Evolutionary conservation across 1,140 invertebrate genomes (phyloP).

Genomic region (Lethocerus indicus): DNA sequence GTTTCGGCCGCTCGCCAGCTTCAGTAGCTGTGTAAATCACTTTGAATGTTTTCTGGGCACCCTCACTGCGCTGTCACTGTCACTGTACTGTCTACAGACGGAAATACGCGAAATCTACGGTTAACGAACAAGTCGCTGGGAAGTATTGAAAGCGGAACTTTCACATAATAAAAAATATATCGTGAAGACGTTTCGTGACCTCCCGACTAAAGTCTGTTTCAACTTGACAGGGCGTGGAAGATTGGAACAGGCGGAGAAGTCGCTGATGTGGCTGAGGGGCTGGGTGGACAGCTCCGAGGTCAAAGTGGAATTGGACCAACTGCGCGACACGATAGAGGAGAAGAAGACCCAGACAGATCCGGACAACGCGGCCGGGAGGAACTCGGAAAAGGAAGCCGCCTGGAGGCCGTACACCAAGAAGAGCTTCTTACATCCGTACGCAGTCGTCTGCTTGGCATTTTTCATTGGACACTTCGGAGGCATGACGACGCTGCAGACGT

Average conservation of each 20-base stretch:
- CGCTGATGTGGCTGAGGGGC: slow-evolving; percentile 46
- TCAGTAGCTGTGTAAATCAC: too few relatives aligned
- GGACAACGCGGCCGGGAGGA: too few relatives aligned
- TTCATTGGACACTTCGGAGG: slow-evolving; percentile 54
- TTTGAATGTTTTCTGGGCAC: too few relatives aligned
- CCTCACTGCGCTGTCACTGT: too few relatives aligned
- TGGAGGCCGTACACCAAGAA: slow-evolving; percentile 27
- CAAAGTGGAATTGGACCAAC: slow-evolving; percentile 32
- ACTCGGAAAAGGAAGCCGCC: slow-evolving; percentile 17
- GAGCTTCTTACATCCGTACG: slow-evolving; percentile 42
- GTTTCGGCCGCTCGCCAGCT: too few relatives aligned
- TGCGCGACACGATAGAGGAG: slow-evolving; percentile 23
- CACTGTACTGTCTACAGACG: too few relatives aligned
- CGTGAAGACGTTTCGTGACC: too few relatives aligned
- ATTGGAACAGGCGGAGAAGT: slow-evolving; percentile 27
- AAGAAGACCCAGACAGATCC: too few relatives aligned
- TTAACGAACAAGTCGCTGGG: too few relatives aligned
- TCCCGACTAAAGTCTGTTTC: not conserved
- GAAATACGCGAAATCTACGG: too few relatives aligned
- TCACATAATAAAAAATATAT: too few relatives aligned
- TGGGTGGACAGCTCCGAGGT: slow-evolving; percentile 35
- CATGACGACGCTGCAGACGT: slow-evolving; percentile 48
- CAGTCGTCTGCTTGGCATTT: slow-evolving; percentile 41
- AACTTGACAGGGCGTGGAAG: slow-evolving; percentile 21
- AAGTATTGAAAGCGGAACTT: too few relatives aligned